Conservation (phyloP, 2,797 vertebrate species). For the Menidia menidia region DNA sequence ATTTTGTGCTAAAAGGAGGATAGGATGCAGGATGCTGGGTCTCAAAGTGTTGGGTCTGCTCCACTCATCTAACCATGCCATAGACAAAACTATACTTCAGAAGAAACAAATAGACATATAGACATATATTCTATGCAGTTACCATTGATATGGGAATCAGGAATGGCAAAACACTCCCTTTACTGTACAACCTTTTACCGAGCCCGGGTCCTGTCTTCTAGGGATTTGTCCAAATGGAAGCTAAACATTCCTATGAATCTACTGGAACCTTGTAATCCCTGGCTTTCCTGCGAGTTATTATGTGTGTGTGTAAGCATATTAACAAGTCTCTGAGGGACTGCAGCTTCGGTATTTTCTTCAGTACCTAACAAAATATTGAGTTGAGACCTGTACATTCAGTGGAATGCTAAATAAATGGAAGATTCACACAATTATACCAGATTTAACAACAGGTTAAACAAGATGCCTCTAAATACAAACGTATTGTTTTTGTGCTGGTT, state of each 20-base stretch:
- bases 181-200: slow-evolving; percentile 23
- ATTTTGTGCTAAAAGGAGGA: slow-evolving; percentile 47
- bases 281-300: slow-evolving; percentile 5
- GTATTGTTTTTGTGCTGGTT: too few species aligned
- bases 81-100: too few species aligned
- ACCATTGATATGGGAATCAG: slow-evolving; percentile 45
- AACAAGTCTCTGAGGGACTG: slow-evolving; percentile 28
- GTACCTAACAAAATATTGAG: too few species aligned
- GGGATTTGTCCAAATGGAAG: slow-evolving; percentile 67
- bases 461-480: too few species aligned
- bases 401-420: too few species aligned
- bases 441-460: too few species aligned
- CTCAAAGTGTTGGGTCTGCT: slow-evolving; percentile 31
- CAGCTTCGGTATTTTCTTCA: slow-evolving; percentile 6
- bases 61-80: slow-evolving; percentile 34
- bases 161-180: slow-evolving; percentile 52
- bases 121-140: slow-evolving; percentile 46
- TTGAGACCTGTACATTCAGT: too few species aligned
- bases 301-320: too few species aligned
- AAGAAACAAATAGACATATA: neutral
- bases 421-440: too few species aligned
- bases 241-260: slow-evolving; percentile 45
- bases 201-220: slow-evolving; percentile 34
- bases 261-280: slow-evolving; percentile 29
- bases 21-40: neutral